Evolutionary conservation across 2,113 vertebrate genomes (phyloP).

Genomic region (Pleuronectes platessa): DNA sequence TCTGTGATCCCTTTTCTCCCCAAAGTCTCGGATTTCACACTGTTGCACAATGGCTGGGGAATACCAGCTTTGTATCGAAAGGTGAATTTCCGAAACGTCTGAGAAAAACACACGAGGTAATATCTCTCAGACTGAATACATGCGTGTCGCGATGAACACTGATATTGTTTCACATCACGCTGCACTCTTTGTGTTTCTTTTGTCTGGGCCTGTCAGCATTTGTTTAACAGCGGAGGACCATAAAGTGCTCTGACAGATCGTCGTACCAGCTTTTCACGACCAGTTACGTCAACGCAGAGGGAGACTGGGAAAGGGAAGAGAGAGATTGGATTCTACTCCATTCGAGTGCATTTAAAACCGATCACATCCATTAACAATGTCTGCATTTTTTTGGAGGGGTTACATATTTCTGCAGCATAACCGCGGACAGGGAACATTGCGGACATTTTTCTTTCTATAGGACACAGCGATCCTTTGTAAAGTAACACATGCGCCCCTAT

Average conservation of each 20-base stretch:
- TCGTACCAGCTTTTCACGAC: constrained; percentile 54
- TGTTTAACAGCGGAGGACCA: constrained; percentile 39
- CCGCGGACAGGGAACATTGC: constrained; percentile 21
- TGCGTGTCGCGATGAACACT: constrained; percentile 13
- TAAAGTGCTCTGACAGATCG: constrained; percentile 52
- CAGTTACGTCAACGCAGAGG: constrained; percentile 41
- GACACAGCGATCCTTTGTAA: constrained; percentile 36
- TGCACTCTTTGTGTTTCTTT: constrained; percentile 47
- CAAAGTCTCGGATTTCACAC: constrained; percentile 12
- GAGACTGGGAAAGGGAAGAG: neutral
- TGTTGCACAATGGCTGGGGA: constrained; percentile 7
- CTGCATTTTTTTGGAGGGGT: neutral
- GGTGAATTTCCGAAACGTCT: constrained; percentile 25
- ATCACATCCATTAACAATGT: constrained; percentile 9
- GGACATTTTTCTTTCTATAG: constrained; percentile 12
- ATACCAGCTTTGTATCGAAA: neutral
- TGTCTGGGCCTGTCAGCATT: constrained; percentile 49
- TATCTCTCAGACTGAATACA: constrained; percentile 14
- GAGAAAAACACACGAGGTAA: neutral
- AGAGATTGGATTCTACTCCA: constrained; percentile 5
- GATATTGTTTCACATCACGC: constrained; percentile 50
- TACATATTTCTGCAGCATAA: constrained; percentile 15
- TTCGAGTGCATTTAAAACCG: constrained; percentile 19
- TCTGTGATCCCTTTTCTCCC: neutral
- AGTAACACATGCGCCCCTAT: constrained; percentile 12